Conservation (phyloP, 2,113 vertebrate species). For the Calonectris borealis region DNA sequence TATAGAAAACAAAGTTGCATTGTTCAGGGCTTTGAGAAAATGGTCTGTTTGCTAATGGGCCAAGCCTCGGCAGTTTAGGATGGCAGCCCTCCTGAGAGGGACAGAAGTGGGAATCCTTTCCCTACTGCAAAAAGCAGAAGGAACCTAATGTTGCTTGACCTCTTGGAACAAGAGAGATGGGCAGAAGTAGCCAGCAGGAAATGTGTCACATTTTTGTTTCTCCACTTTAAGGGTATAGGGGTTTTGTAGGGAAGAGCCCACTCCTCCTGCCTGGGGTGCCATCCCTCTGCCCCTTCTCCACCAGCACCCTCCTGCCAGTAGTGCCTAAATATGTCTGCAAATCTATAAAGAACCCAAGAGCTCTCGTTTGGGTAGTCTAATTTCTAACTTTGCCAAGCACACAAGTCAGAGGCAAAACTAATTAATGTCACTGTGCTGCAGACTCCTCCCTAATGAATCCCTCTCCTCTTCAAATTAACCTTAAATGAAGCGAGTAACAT, state of each 20-base stretch:
- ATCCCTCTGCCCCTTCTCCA: neutral
- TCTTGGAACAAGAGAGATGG: neutral
- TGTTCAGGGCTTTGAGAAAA: neutral
- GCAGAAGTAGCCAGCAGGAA: neutral
- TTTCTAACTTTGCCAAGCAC: neutral
- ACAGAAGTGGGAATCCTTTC: neutral
- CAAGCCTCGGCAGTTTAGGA: neutral
- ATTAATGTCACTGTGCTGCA: neutral
- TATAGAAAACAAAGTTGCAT: neutral
- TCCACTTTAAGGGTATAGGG: neutral
- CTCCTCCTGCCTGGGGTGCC: neutral
- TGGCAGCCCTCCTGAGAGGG: neutral
- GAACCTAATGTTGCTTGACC: neutral
- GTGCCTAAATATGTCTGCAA: neutral
- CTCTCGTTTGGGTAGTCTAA: neutral
- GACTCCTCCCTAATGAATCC: neutral
- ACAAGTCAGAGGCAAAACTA: neutral
- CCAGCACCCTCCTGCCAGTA: neutral
- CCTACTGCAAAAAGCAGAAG: neutral
- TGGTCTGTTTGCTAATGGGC: neutral
- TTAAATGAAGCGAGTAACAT: neutral
- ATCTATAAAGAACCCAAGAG: neutral
- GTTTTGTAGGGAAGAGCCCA: neutral
- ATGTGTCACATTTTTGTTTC: accelerated
- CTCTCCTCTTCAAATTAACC: neutral